Conservation (phyloP, 2,113 vertebrate genomes). For the rat (Rattus norvegicus) region GRCr8 NC_086028.1:68263501-68264000, state of each 20-base stretch:
- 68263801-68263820: neutral
- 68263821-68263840: conserved; percentile 19
- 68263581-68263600: neutral
- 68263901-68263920: neutral
- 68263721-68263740: neutral
- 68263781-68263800: neutral
- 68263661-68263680: neutral
- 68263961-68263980: conserved; percentile 25
- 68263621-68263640: neutral
- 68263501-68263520: neutral
- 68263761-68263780: neutral
- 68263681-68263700: neutral
- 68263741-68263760: neutral
- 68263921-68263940: neutral
- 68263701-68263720: neutral
- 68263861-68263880: neutral
- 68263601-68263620: neutral
- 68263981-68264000: conserved; percentile 16
- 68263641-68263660: neutral
- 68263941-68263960: neutral
- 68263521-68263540: neutral
- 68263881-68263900: neutral
- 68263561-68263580: neutral
- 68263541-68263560: neutral
- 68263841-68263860: neutral